Percentiles rank a stretch among this genome's conserved stretches.
Evolutionary conservation across 2,113 vertebrate genomes (phyloP).

Genomic region (Mobula birostris): DNA sequence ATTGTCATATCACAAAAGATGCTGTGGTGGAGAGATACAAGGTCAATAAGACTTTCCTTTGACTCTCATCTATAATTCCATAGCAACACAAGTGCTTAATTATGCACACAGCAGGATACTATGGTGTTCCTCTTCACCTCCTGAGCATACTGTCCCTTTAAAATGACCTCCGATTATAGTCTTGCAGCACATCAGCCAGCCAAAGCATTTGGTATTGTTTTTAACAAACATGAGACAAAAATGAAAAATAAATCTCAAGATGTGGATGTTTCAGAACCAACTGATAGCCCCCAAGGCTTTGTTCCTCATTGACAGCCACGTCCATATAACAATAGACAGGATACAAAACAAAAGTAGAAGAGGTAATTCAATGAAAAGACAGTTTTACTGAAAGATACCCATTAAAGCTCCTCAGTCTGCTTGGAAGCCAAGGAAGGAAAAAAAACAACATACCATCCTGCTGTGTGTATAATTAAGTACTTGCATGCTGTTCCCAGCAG

Average conservation of each 20-base stretch:
- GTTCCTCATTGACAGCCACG: conserved; percentile 45
- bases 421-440: conserved; percentile 10
- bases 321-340: conserved; percentile 47
- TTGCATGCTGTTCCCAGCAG: conserved; percentile 41
- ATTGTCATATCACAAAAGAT: not conserved
- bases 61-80: not conserved
- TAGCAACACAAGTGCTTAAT: not conserved
- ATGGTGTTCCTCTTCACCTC: no score
- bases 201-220: not conserved
- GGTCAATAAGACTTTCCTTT: not conserved
- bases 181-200: not conserved
- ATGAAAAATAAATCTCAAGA: not conserved
- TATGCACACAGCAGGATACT: no score
- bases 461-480: conserved; percentile 45
- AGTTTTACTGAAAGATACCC: conserved; percentile 43
- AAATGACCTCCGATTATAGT: not conserved
- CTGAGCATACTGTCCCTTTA: not conserved
- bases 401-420: not conserved
- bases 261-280: not conserved
- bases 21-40: not conserved
- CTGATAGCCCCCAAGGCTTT: conserved; percentile 46
- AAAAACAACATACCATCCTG: not conserved
- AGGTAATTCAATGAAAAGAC: conserved; percentile 54
- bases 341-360: conserved; percentile 47
- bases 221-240: not conserved